These are phyloP conservation scores for Panthera uncia DNA, from an alignment of 2,113 vertebrate genomes.

Conservation along the genomic window DNA sequence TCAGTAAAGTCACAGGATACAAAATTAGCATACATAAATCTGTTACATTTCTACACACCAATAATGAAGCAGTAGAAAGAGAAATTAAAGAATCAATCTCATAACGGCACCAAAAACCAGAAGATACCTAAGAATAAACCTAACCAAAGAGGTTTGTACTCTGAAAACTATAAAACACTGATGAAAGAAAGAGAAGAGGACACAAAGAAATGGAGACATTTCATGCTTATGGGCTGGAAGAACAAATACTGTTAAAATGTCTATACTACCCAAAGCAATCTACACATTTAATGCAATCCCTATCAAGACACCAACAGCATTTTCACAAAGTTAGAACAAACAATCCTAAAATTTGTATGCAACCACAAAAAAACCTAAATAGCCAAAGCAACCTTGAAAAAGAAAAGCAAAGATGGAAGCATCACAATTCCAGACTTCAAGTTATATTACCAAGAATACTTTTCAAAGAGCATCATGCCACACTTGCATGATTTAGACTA, in stretches of 20 bases:
- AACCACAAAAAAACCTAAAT: not conserved
- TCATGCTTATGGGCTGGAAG: not conserved
- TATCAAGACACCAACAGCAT: not conserved
- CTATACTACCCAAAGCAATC: not conserved
- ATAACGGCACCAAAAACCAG: not conserved
- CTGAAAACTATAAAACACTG: not conserved
- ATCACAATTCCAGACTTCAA: not conserved
- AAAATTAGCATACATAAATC: not conserved
- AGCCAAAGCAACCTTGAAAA: not conserved
- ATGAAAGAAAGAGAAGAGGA: not conserved
- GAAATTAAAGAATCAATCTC: not conserved
- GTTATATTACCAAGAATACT: not conserved
- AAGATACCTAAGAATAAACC: not conserved
- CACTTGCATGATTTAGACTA: not conserved
- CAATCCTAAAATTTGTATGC: not conserved
- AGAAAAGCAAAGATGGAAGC: not conserved
- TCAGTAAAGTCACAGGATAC: not conserved
- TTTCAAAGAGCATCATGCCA: not conserved
- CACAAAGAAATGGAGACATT: not conserved
- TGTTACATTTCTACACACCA: not conserved
- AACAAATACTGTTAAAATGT: not conserved
- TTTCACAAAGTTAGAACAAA: not conserved
- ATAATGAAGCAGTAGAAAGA: not conserved
- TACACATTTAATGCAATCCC: not conserved
- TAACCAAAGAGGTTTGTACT: not conserved